A percentile compares a stretch with the other conserved stretches of the same genome.
Evolutionary conservation across 2,113 vertebrate species (phyloP).

Genomic region (Podocnemis expansa): DNA sequence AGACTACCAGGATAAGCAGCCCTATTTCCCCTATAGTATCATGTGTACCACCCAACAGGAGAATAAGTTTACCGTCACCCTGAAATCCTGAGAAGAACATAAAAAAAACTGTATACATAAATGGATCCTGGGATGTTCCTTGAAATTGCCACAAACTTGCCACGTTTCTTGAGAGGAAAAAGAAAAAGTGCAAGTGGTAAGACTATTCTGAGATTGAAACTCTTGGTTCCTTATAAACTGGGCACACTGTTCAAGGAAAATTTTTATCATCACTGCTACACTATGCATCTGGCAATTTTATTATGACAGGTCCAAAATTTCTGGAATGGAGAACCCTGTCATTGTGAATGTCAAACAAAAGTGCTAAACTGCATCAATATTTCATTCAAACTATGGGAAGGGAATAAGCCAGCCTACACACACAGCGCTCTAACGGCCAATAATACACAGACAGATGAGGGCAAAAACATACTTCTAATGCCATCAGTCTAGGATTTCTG

Average conservation of each 20-base stretch:
- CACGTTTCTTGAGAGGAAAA: constrained; percentile 19
- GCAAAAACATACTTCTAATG: constrained; percentile 73
- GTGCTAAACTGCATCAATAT: constrained; percentile 8
- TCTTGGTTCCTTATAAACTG: constrained; percentile 50
- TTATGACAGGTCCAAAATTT: constrained; percentile 22
- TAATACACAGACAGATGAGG: constrained; percentile 53
- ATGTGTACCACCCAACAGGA: constrained; percentile 56
- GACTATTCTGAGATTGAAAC: constrained; percentile 39
- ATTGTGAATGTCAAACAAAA: constrained; percentile 42
- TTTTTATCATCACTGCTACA: background rate
- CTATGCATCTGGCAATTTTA: constrained; percentile 9
- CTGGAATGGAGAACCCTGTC: background rate
- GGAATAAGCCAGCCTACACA: constrained; percentile 26
- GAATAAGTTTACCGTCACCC: constrained; percentile 45
- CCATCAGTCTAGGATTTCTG: constrained; percentile 79
- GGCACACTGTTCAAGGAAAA: constrained; percentile 25
- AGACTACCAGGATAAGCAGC: constrained; percentile 45
- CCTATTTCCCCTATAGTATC: constrained; percentile 43
- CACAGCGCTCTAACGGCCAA: constrained; percentile 1
- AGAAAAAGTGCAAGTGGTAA: constrained; percentile 35
- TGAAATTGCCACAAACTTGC: background rate
- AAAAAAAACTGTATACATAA: constrained; percentile 12
- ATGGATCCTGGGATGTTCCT: background rate
- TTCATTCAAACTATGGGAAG: constrained; percentile 1
- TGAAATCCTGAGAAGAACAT: constrained; percentile 53